phyloP scores from a whole-genome alignment of 2,888 invertebrate genomes.

The Acanthosepion pharaonis region DNA sequence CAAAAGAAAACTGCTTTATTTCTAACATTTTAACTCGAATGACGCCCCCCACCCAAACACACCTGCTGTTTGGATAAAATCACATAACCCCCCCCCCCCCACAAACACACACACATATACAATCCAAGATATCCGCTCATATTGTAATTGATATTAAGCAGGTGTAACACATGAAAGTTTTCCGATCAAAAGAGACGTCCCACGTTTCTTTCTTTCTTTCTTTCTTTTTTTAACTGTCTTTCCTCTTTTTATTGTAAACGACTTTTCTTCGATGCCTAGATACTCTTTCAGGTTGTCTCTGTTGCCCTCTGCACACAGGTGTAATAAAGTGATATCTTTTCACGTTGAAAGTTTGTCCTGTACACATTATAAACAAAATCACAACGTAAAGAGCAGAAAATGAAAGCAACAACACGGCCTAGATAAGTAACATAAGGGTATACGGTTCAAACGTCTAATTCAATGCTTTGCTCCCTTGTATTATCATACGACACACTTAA shows the following conservation, averaged over 20 bases:
- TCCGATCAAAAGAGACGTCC: background rate
- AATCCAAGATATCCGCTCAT: background rate
- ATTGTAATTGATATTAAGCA: background rate
- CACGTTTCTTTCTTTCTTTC: background rate
- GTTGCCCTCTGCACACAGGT: background rate
- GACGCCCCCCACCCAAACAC: background rate
- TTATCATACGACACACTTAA: too few relatives aligned
- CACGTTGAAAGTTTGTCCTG: background rate
- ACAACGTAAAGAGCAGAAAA: too few relatives aligned
- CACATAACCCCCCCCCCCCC: too few relatives aligned
- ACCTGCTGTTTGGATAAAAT: background rate
- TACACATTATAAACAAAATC: too few relatives aligned
- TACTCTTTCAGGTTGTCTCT: background rate
- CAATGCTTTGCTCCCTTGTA: too few relatives aligned
- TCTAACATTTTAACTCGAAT: background rate
- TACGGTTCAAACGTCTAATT: too few relatives aligned
- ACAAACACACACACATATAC: too few relatives aligned
- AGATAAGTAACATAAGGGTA: too few relatives aligned
- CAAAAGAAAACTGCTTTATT: background rate
- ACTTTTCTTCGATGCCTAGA: background rate
- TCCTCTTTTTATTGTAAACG: background rate
- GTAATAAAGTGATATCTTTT: background rate
- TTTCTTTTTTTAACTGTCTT: background rate
- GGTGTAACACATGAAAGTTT: constrained; percentile 3
- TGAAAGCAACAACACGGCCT: too few relatives aligned